Percentiles rank a stretch among this genome's conserved stretches.
Conservation (phyloP, 2,888 invertebrate genomes). For the Exocentrus adspersus region DNA sequence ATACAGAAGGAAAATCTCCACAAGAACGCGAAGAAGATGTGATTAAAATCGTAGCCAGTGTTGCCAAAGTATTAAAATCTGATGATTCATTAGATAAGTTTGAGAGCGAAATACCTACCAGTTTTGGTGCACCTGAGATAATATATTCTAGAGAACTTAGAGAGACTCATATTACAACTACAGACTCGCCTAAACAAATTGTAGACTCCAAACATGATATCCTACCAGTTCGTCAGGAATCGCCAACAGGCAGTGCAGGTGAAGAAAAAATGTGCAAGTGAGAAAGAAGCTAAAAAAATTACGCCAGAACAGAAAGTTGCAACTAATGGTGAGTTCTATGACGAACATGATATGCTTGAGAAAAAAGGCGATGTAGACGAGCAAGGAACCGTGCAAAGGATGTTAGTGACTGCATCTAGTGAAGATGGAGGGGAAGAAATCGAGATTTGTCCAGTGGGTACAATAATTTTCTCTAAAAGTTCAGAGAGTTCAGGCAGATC, state of each 20-base stretch:
- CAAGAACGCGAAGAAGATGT: slow-evolving; percentile 72
- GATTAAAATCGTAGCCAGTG: slow-evolving; percentile 75
- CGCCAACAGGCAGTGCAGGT: slow-evolving; percentile 31
- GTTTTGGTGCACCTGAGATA: slow-evolving; percentile 58
- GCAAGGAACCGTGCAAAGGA: slow-evolving; percentile 65
- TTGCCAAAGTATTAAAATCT: slow-evolving; percentile 78
- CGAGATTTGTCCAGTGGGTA: slow-evolving; percentile 69
- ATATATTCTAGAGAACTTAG: slow-evolving; percentile 72
- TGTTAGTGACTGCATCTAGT: slow-evolving; percentile 72
- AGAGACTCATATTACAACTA: slow-evolving; percentile 78
- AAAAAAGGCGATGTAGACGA: slow-evolving; percentile 42
- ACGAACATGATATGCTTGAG: too few relatives aligned
- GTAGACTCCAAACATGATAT: slow-evolving; percentile 46
- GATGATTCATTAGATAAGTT: slow-evolving; percentile 78
- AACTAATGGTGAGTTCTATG: slow-evolving; percentile 56
- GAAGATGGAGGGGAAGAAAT: slow-evolving; percentile 73
- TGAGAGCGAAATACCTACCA: slow-evolving; percentile 66
- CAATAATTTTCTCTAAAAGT: slow-evolving; percentile 60
- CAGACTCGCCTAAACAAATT: slow-evolving; percentile 72
- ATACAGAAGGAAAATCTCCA: slow-evolving; percentile 64
- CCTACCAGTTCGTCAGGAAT: slow-evolving; percentile 47
- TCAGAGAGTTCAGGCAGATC: slow-evolving; percentile 60
- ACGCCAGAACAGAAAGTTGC: slow-evolving; percentile 59
- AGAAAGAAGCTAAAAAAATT: slow-evolving; percentile 52
- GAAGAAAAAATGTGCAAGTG: slow-evolving; percentile 36